Evolutionary conservation across 2,113 vertebrate genomes (phyloP).

Genomic region (Blennius ocellaris): DNA sequence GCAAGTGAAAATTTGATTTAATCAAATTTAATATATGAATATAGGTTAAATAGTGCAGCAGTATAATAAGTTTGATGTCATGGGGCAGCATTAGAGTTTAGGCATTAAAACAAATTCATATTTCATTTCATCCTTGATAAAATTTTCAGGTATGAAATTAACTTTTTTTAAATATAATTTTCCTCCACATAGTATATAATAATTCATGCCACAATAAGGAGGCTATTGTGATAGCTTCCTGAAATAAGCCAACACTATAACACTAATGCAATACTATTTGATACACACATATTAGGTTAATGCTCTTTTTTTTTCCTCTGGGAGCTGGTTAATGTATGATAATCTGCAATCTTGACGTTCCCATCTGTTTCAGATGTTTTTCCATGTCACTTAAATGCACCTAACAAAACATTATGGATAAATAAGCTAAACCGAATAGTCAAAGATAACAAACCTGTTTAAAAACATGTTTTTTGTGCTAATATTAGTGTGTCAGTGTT

Average conservation of each 20-base stretch:
- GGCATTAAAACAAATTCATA: too few relatives aligned
- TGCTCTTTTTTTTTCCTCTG: not conserved
- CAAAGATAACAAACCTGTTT: not conserved
- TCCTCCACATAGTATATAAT: too few relatives aligned
- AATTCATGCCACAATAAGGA: too few relatives aligned
- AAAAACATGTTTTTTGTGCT: not conserved
- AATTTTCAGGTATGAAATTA: too few relatives aligned
- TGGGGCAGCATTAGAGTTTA: too few relatives aligned
- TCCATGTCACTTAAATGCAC: not conserved
- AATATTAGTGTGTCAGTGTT: not conserved
- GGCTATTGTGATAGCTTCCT: too few relatives aligned
- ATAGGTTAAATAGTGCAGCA: too few relatives aligned
- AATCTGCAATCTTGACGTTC: not conserved
- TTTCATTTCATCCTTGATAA: too few relatives aligned
- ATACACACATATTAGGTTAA: not conserved
- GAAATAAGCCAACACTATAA: not conserved
- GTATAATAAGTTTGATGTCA: too few relatives aligned
- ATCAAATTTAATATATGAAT: too few relatives aligned
- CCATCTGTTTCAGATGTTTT: not conserved
- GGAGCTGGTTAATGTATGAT: not conserved
- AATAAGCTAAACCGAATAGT: not conserved
- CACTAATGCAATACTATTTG: not conserved
- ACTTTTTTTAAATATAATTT: too few relatives aligned
- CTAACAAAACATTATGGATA: not conserved
- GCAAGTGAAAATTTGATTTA: too few relatives aligned